phyloP scores from a whole-genome alignment of 2,797 vertebrate species.

The Hozukius guyotensis region DNA sequence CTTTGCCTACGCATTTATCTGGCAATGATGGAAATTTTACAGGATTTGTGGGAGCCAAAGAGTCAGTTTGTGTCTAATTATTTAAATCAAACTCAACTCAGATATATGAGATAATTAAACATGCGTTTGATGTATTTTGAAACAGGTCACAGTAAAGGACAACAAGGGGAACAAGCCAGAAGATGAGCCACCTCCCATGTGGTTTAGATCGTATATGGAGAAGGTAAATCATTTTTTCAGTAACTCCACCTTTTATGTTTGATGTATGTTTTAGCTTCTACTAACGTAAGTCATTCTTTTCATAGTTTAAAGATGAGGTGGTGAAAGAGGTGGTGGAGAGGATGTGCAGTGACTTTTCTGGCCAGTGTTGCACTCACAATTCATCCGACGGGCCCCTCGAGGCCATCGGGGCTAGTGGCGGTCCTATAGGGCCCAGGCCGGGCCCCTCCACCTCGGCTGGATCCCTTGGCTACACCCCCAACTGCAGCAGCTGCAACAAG shows the following conservation, averaged over 20 bases:
- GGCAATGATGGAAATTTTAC: neutral
- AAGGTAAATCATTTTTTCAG: slow-evolving; percentile 75
- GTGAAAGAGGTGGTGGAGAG: slow-evolving; percentile 95
- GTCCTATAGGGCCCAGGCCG: slow-evolving; percentile 54
- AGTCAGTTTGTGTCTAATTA: neutral
- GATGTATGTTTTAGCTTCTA: neutral
- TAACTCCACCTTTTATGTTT: neutral
- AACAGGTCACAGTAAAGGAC: slow-evolving; percentile 79
- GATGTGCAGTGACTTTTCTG: slow-evolving; percentile 92
- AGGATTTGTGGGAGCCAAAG: accelerated
- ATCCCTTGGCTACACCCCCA: slow-evolving; percentile 88
- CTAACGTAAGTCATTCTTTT: neutral
- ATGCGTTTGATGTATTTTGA: slow-evolving; percentile 3
- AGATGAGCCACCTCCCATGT: slow-evolving; percentile 90
- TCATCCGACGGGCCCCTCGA: slow-evolving; percentile 76
- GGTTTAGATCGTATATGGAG: slow-evolving; percentile 97
- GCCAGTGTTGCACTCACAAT: slow-evolving; percentile 88
- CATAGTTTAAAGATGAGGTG: slow-evolving; percentile 95
- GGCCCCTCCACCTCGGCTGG: slow-evolving; percentile 71
- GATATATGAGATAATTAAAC: neutral
- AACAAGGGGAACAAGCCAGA: slow-evolving; percentile 80
- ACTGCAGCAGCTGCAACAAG: slow-evolving; percentile 91
- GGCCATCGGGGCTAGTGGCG: slow-evolving; percentile 61
- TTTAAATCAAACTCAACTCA: neutral
- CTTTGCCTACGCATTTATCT: neutral